phyloP scores from a whole-genome alignment of 2,888 invertebrate species.

The Ferdinandea cuprea region DNA sequence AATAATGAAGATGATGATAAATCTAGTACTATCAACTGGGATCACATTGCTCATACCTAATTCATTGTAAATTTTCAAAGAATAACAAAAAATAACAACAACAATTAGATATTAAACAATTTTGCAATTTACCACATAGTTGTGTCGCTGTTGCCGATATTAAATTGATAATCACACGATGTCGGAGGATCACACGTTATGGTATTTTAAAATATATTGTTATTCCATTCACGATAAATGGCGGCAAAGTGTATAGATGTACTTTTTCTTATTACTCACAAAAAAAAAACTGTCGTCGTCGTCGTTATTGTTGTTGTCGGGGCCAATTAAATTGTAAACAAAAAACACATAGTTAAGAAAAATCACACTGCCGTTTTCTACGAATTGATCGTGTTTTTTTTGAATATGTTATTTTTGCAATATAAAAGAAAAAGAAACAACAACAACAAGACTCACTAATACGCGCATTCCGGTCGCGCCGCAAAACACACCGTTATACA shows the following conservation, averaged over 20 bases:
- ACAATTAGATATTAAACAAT: conserved; percentile 21
- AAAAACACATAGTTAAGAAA: conserved; percentile 35
- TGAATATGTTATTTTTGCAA: conserved; percentile 35
- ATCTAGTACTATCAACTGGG: conserved; percentile 13
- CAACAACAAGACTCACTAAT: conserved; percentile 36
- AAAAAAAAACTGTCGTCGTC: conserved; percentile 18
- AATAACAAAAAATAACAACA: conserved; percentile 9
- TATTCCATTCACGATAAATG: conserved; percentile 55
- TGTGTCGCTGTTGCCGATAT: conserved; percentile 56
- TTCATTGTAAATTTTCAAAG: conserved; percentile 29
- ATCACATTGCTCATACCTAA: conserved; percentile 31
- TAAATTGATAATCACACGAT: conserved; percentile 53
- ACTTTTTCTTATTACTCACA: conserved; percentile 60
- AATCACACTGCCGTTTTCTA: conserved; percentile 52
- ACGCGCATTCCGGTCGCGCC: conserved; percentile 37
- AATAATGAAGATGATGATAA: conserved; percentile 14
- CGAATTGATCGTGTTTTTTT: conserved; percentile 29
- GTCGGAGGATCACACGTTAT: conserved; percentile 38
- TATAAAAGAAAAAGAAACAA: too few species aligned
- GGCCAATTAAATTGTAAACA: conserved; percentile 29
- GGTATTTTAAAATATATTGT: conserved; percentile 5
- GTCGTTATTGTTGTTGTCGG: too few species aligned
- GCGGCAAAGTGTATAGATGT: neutral
- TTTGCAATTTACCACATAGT: conserved; percentile 67
- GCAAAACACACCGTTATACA: conserved; percentile 17